Evolutionary conservation across 2,888 invertebrate species (phyloP).

Genomic region (Rhagophthalmus giganteus): DNA sequence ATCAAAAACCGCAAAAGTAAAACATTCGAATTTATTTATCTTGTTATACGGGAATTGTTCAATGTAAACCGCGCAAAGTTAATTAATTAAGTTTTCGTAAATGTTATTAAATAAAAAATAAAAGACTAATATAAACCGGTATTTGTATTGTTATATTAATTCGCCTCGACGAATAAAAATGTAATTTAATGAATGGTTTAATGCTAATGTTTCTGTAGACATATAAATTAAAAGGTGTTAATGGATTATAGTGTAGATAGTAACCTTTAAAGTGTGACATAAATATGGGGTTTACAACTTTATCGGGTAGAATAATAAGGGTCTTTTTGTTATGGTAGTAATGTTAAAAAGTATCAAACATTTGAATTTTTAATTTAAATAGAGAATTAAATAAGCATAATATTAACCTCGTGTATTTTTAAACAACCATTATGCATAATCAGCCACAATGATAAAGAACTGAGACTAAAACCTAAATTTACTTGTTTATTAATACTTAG

Average conservation of each 20-base stretch:
- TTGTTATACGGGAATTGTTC: too few relatives aligned
- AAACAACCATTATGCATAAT: slow-evolving; percentile 24
- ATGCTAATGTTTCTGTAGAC: background rate
- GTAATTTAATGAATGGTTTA: background rate
- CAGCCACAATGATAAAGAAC: slow-evolving; percentile 17
- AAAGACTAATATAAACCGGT: too few relatives aligned
- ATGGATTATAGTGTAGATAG: background rate
- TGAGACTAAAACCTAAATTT: slow-evolving; percentile 26
- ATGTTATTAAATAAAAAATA: too few relatives aligned
- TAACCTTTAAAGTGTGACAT: background rate
- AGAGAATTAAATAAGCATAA: slow-evolving; percentile 14
- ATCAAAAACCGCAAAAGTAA: too few relatives aligned
- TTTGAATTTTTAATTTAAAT: slow-evolving; percentile 19
- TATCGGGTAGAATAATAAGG: background rate
- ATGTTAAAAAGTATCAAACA: background rate
- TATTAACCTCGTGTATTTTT: slow-evolving; percentile 10
- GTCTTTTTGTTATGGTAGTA: background rate
- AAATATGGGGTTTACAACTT: background rate
- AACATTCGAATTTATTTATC: too few relatives aligned
- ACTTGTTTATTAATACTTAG: slow-evolving; percentile 28
- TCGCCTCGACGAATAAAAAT: too few relatives aligned
- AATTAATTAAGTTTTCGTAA: too few relatives aligned
- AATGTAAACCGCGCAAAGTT: too few relatives aligned
- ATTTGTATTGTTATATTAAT: background rate
- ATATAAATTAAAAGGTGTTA: background rate